Base-by-base conservation (phyloP, 2,888 invertebrate species). In the Drosophila acutilabella region DNA sequence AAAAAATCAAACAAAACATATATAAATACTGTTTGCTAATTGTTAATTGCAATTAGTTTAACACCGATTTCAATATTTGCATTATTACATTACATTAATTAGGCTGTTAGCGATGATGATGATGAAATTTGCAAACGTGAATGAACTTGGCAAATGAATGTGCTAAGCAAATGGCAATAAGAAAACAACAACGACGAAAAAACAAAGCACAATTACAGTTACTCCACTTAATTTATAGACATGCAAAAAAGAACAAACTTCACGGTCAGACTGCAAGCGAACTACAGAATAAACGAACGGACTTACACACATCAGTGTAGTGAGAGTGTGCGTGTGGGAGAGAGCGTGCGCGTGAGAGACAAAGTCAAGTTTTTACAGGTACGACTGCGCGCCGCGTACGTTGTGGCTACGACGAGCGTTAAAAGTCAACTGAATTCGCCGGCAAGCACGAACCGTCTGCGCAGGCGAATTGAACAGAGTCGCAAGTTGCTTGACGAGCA, bases 51-150 rank as follows among this genome's bases (percentile, higher is more conserved):
- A 83, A 77, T 81, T 79, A 84, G 72, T 72, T 74, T 58, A 66
- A 70, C 71, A 56, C 64, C 79, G 87, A 74, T 88, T 86, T 86
- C 84, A 65, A 83, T 76, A 66, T 81, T 74, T 69, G 68, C 71
- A 62, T 84, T 74, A 71, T 88, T 80, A 68, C 74, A 64, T 74
- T 86, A 74, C 80, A 71, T 64, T 71, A 88, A 82, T 86, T 88
- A 79, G 56, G 42, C 64, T 26, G 69, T 23, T 30, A 56, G 13
- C 65, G 67, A 51, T 64, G 76, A 10, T 64, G 58, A 54, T 59
- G 70, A 77, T 62, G 70, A 78, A 76, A 83, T 64, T 68, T 74
- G 81, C 70, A 78, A 81, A 84, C 74, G 83, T 83, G 84, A 89
- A 87, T 83, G 82, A 83, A 83, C 82, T 88, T 88, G 74, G 60